phyloP scores from a whole-genome alignment of 2,113 vertebrate genomes.

The Oenanthe oenanthe region DNA sequence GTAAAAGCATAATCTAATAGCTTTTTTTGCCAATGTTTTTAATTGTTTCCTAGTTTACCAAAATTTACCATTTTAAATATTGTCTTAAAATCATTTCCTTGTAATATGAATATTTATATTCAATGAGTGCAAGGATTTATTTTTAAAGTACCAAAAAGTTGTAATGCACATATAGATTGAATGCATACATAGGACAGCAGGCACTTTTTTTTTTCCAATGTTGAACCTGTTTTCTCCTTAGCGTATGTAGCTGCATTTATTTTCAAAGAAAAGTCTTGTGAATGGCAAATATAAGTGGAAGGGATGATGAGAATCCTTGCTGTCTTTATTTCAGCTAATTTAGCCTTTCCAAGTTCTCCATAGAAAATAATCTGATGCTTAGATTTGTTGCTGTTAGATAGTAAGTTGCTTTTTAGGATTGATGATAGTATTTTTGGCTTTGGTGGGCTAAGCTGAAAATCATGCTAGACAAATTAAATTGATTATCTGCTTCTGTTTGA shows the following conservation, averaged over 20 bases:
- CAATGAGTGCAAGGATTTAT: not conserved
- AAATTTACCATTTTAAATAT: not conserved
- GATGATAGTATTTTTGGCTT: not conserved
- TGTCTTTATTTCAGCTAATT: not conserved
- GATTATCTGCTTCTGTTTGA: not conserved
- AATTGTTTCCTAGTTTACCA: not conserved
- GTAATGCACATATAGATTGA: not conserved
- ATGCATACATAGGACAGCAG: not conserved
- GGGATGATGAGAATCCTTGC: not conserved
- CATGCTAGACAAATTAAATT: not conserved
- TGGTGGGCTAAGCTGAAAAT: not conserved
- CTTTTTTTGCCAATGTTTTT: not conserved
- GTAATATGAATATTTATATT: not conserved
- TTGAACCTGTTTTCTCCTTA: not conserved
- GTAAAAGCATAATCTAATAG: not conserved
- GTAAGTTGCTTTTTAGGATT: not conserved
- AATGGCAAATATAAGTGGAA: not conserved
- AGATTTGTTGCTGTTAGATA: not conserved
- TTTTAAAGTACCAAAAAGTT: not conserved
- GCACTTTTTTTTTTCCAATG: not conserved
- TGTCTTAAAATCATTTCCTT: not conserved
- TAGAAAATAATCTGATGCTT: conserved; percentile 3
- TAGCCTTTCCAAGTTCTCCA: not conserved
- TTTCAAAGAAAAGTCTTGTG: not conserved
- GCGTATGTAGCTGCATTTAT: not conserved